A percentile compares a stretch with the other conserved stretches of the same genome.
These are phyloP conservation scores for Diplodus sargus DNA, from an alignment of 2,797 vertebrate genomes.

Conservation along the genomic window DNA sequence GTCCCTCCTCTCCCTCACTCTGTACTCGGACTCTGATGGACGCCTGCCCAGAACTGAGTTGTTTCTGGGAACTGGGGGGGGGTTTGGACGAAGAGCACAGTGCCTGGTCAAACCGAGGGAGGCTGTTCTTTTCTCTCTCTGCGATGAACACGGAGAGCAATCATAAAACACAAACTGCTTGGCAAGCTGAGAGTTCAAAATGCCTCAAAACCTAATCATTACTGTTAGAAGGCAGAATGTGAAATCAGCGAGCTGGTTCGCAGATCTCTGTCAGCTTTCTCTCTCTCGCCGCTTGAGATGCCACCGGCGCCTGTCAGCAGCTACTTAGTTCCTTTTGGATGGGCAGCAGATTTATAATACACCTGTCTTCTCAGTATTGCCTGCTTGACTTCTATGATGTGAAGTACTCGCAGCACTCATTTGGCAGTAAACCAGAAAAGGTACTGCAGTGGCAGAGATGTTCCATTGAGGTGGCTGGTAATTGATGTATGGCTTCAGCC, in stretches of 20 bases:
- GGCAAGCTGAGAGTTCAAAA: conserved; percentile 52
- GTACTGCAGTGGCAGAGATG: conserved; percentile 68
- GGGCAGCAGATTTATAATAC: conserved; percentile 68
- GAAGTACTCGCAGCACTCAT: conserved; percentile 50
- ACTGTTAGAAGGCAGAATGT: conserved; percentile 42
- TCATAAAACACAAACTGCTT: conserved; percentile 58
- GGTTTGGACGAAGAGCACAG: conserved; percentile 49
- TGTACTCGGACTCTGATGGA: conserved; percentile 67
- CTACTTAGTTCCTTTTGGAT: conserved; percentile 66
- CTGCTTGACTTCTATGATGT: conserved; percentile 58
- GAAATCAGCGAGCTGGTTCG: conserved; percentile 42
- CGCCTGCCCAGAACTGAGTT: conserved; percentile 68
- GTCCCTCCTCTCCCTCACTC: conserved; percentile 13
- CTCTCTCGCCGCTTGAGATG: conserved; percentile 44
- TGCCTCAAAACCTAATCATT: conserved; percentile 54
- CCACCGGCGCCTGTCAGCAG: conserved; percentile 58
- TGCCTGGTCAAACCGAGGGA: conserved; percentile 51
- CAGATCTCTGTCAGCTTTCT: conserved; percentile 52
- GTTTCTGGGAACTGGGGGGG: conserved; percentile 60
- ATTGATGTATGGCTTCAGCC: conserved; percentile 76
- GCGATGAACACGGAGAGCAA: conserved; percentile 60
- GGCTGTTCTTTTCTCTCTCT: conserved; percentile 43
- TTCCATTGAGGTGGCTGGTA: conserved; percentile 66
- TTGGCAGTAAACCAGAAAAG: conserved; percentile 70
- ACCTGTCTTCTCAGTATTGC: conserved; percentile 51